phyloP scores from a whole-genome alignment of 2,888 invertebrate genomes.

The Geophilus truncorum region DNA sequence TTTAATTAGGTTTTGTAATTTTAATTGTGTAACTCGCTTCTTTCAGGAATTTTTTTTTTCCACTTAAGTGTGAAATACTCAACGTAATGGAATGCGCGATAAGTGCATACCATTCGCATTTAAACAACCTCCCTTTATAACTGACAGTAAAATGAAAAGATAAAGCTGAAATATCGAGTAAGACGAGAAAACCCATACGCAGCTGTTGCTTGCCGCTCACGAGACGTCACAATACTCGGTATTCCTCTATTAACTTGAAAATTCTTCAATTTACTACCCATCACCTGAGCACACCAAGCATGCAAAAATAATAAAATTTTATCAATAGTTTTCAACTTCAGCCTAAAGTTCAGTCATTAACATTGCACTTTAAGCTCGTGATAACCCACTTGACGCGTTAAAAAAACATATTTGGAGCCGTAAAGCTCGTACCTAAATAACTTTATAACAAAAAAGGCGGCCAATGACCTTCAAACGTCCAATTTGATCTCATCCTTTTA shows the following conservation, averaged over 20 bases:
- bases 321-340: background rate
- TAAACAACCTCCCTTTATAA: slow-evolving; percentile 6
- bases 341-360: background rate
- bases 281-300: background rate
- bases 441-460: background rate
- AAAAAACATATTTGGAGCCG: background rate
- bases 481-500: background rate
- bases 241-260: background rate
- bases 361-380: background rate
- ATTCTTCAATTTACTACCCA: background rate
- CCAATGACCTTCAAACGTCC: background rate
- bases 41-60: background rate
- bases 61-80: background rate
- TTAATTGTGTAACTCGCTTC: background rate
- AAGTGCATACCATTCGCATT: background rate
- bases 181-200: background rate
- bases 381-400: background rate
- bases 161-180: background rate
- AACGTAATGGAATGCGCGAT: background rate
- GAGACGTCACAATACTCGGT: too few relatives aligned
- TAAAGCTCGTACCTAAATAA: background rate
- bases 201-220: too few relatives aligned
- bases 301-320: background rate
- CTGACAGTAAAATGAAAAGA: background rate
- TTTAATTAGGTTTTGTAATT: background rate